phyloP scores from a whole-genome alignment of 2,113 vertebrate genomes.

The Pelvicachromis taeniatus region DNA sequence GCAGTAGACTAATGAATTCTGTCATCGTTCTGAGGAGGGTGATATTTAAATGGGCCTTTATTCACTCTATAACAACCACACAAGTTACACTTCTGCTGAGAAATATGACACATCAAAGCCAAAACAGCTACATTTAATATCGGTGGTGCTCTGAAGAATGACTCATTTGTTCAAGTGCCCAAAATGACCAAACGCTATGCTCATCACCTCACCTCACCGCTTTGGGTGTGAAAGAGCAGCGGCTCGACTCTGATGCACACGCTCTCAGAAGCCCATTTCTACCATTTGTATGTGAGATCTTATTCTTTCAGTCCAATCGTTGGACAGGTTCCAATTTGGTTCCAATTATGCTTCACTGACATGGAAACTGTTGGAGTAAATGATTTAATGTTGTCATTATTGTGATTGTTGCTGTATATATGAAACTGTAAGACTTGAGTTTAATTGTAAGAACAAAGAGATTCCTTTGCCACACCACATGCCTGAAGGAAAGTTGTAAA shows the following conservation, averaged over 20 bases:
- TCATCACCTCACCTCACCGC: neutral
- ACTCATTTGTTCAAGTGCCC: neutral
- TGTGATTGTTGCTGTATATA: too few species aligned
- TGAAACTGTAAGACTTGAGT: too few species aligned
- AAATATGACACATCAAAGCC: neutral
- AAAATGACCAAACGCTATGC: neutral
- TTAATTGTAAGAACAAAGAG: too few species aligned
- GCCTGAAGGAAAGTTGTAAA: too few species aligned
- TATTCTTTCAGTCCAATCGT: neutral
- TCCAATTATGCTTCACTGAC: neutral
- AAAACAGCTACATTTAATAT: neutral
- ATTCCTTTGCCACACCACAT: too few species aligned
- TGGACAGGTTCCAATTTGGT: neutral
- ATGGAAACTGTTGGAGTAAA: too few species aligned
- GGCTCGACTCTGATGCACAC: neutral
- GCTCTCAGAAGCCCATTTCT: neutral
- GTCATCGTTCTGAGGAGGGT: neutral
- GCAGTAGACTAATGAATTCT: neutral
- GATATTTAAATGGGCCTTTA: neutral
- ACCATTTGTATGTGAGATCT: neutral
- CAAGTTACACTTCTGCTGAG: neutral
- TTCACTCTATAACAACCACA: neutral
- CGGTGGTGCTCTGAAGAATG: neutral
- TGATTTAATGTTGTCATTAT: too few species aligned
- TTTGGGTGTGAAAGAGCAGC: neutral